These are phyloP conservation scores for Phalacrocorax aristotelis DNA, from an alignment of 2,113 vertebrate species.

Conservation along the genomic window DNA sequence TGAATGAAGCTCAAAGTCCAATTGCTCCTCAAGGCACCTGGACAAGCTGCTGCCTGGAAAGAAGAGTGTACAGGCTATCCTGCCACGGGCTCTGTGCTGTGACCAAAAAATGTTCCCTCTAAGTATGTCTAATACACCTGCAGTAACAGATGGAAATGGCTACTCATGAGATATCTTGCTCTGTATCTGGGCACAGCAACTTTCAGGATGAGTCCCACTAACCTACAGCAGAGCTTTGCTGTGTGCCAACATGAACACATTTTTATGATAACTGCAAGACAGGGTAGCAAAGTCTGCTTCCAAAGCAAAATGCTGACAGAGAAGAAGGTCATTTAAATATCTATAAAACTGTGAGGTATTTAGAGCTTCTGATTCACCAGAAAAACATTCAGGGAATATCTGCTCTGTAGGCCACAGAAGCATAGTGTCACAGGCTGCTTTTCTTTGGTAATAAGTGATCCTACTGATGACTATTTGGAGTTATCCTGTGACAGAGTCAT, in stretches of 20 bases:
- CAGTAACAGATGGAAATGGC: neutral
- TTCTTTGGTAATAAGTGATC: neutral
- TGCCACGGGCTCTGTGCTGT: rapidly evolving
- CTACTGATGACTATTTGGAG: neutral
- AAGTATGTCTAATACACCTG: neutral
- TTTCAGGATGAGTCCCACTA: neutral
- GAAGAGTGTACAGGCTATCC: neutral
- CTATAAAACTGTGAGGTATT: neutral
- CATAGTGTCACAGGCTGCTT: neutral
- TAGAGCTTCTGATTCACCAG: neutral
- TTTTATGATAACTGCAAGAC: neutral
- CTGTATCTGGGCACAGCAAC: neutral
- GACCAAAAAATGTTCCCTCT: neutral
- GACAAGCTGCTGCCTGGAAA: neutral
- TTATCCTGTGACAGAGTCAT: neutral
- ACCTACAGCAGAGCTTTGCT: neutral
- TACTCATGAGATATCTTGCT: neutral
- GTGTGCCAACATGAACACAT: neutral
- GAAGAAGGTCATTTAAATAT: neutral
- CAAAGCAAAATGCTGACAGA: neutral
- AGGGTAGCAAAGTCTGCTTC: constrained; percentile 34
- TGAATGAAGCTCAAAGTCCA: neutral
- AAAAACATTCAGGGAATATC: neutral
- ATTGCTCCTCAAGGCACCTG: neutral
- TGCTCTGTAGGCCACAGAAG: neutral